Conservation (phyloP, 2,888 invertebrate species). For the Onchidella celtica region DNA sequence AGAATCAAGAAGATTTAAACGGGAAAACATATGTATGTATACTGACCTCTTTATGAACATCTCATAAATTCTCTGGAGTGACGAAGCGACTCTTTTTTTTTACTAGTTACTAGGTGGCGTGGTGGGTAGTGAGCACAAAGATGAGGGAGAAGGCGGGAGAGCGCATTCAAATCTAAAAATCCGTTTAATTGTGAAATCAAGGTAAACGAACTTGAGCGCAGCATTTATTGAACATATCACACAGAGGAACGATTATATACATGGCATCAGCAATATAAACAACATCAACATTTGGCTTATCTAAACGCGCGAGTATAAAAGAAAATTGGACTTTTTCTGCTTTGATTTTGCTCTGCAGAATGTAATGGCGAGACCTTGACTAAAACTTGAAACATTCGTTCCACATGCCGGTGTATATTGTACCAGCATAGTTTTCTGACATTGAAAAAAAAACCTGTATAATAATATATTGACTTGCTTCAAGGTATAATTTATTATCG, state of each 20-base stretch:
- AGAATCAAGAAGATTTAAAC: background rate
- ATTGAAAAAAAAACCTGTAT: too few species aligned
- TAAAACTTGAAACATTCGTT: too few species aligned
- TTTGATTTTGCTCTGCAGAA: too few species aligned
- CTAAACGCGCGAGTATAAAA: too few species aligned
- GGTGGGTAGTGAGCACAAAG: background rate
- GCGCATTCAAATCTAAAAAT: background rate
- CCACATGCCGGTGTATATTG: too few species aligned
- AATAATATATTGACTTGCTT: too few species aligned
- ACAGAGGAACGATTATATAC: background rate
- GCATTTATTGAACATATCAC: constrained; percentile 7
- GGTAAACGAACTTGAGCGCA: background rate
- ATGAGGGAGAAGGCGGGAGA: constrained; percentile 5
- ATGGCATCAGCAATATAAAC: background rate
- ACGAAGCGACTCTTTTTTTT: background rate
- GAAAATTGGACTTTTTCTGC: background rate
- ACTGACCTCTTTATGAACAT: too few species aligned
- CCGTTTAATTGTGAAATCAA: background rate
- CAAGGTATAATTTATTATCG: too few species aligned
- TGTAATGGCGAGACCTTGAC: too few species aligned
- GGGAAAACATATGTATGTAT: background rate
- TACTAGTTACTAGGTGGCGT: background rate
- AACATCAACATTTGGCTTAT: background rate
- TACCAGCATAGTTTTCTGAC: too few species aligned
- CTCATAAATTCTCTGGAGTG: too few species aligned